Evolutionary conservation across 2,888 invertebrate species (phyloP).

Genomic region (Ennomos erosarius): DNA sequence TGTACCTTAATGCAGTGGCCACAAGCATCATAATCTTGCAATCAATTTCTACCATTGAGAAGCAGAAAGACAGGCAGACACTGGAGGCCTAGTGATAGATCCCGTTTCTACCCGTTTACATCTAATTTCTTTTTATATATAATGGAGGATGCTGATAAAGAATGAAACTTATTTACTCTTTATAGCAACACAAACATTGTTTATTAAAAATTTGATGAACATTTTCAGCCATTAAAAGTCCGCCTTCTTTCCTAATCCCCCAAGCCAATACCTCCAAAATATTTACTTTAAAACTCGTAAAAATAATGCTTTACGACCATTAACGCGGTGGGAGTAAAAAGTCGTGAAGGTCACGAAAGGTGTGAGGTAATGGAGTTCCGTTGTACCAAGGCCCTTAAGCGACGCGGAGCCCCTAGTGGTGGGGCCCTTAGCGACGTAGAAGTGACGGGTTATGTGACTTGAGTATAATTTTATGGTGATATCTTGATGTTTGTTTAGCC

Average conservation of each 20-base stretch:
- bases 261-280: constrained; percentile 10
- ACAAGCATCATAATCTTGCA: too few species aligned
- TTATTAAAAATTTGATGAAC: too few species aligned
- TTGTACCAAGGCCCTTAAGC: constrained; percentile 54
- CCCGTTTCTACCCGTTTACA: too few species aligned
- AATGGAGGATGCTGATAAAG: too few species aligned
- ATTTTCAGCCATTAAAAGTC: too few species aligned
- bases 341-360: constrained; percentile 47
- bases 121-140: too few species aligned
- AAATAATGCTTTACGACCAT: constrained; percentile 63
- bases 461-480: constrained; percentile 21
- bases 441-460: constrained; percentile 21
- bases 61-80: too few species aligned
- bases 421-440: constrained; percentile 14
- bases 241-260: neutral
- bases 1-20: too few species aligned
- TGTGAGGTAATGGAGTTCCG: constrained; percentile 75
- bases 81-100: too few species aligned
- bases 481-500: constrained; percentile 13
- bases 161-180: too few species aligned
- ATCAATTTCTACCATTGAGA: too few species aligned
- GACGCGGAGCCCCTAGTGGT: constrained; percentile 54
- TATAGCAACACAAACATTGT: too few species aligned
- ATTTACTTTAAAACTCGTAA: constrained; percentile 33
- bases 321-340: constrained; percentile 39